Percentiles rank a stretch among this genome's conserved stretches.
Conservation (phyloP, 2,113 vertebrate genomes). For the Zosterops japonicus region DNA sequence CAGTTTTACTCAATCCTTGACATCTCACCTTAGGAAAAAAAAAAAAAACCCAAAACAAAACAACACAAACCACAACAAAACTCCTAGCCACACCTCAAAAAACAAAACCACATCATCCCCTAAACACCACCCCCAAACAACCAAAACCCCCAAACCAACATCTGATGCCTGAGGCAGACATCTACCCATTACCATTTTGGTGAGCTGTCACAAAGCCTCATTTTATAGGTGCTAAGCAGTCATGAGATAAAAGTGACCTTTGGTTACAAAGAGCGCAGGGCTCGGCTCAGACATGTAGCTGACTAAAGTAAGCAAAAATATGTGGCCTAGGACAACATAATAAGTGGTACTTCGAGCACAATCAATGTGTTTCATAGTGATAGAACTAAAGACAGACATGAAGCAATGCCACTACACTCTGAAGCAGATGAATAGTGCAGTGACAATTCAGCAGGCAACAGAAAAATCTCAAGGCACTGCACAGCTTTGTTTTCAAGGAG, state of each 20-base stretch:
- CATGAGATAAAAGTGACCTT: not conserved
- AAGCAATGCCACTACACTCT: not conserved
- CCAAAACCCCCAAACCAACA: not conserved
- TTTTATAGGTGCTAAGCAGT: not conserved
- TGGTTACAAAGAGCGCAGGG: not conserved
- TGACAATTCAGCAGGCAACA: not conserved
- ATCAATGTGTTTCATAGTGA: not conserved
- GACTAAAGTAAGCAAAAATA: not conserved
- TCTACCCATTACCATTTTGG: not conserved
- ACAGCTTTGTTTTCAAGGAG: not conserved
- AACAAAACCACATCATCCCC: not conserved
- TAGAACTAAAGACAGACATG: not conserved
- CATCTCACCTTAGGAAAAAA: not conserved
- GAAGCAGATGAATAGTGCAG: not conserved
- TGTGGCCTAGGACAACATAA: not conserved
- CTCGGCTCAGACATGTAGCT: not conserved
- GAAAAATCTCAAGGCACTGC: not conserved
- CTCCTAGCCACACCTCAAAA: not conserved
- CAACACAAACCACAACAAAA: not conserved
- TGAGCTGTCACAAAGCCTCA: not conserved
- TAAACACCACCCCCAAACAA: not conserved
- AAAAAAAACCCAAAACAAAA: not conserved
- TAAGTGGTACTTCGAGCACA: not conserved
- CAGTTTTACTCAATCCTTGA: not conserved
- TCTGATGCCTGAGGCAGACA: accelerated